Evolutionary conservation across 1,140 invertebrate species (phyloP).

Genomic region (Sinella curviseta): DNA sequence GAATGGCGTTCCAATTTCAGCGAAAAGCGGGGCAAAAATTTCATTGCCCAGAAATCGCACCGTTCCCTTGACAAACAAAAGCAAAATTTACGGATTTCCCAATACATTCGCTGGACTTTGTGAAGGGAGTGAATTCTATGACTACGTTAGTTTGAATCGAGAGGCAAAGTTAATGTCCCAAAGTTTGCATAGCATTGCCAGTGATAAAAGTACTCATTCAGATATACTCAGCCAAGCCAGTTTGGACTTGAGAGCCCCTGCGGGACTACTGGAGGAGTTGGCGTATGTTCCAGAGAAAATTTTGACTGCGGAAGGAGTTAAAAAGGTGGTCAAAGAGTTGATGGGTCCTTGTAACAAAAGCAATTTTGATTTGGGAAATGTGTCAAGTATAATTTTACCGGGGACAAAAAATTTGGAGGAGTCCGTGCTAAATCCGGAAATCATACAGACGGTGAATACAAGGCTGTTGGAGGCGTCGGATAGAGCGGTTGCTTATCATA

Average conservation of each 20-base stretch:
- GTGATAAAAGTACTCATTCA: conserved; percentile 13
- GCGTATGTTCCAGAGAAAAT: conserved; percentile 30
- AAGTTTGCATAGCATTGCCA: conserved; percentile 20
- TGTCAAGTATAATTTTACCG: conserved; percentile 44
- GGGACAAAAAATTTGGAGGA: background rate
- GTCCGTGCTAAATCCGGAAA: background rate
- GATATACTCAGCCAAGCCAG: background rate
- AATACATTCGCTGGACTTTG: background rate
- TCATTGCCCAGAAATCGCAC: conserved; percentile 62
- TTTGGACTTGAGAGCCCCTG: conserved; percentile 37
- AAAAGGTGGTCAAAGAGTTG: background rate
- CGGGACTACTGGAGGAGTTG: conserved; percentile 39
- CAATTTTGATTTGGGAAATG: conserved; percentile 35
- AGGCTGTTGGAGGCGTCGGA: conserved; percentile 38
- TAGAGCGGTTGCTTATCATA: conserved; percentile 28
- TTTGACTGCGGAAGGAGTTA: background rate
- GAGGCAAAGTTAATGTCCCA: background rate
- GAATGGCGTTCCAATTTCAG: conserved; percentile 80
- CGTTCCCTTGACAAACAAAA: conserved; percentile 12
- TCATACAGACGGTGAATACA: conserved; percentile 19
- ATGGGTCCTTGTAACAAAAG: conserved; percentile 11
- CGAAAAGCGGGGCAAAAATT: conserved; percentile 82
- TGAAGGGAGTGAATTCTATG: conserved; percentile 21
- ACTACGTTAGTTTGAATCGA: conserved; percentile 38
- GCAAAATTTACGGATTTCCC: background rate